These are phyloP conservation scores for Bettongia penicillata DNA, from an alignment of 2,113 vertebrate genomes.

Conservation along the genomic window DNA sequence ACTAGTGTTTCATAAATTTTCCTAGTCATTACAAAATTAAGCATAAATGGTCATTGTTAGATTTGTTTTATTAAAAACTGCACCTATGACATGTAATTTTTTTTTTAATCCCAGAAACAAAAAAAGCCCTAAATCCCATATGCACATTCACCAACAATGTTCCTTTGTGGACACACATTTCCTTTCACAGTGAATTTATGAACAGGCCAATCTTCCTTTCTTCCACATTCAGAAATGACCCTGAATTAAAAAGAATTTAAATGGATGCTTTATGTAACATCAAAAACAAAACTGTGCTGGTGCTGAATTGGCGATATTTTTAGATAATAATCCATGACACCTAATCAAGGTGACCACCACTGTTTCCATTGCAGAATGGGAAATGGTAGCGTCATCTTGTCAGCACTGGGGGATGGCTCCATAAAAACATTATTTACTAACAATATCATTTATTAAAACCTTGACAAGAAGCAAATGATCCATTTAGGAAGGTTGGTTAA, in stretches of 20 bases:
- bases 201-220: background rate
- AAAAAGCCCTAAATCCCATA: background rate
- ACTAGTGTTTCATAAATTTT: background rate
- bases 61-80: background rate
- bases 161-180: background rate
- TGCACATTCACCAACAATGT: background rate
- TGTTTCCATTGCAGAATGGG: constrained; percentile 11
- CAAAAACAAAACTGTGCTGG: constrained; percentile 21
- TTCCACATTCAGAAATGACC: background rate
- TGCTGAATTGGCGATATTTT: constrained; percentile 30
- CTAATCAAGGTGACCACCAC: background rate
- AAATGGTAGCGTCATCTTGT: background rate
- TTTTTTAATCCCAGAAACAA: background rate
- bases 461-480: background rate
- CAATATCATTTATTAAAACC: background rate
- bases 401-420: background rate
- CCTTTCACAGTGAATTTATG: background rate
- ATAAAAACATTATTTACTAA: background rate
- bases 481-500: background rate
- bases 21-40: background rate
- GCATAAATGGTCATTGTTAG: background rate
- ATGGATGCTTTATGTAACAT: background rate
- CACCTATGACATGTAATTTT: background rate
- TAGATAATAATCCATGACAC: background rate
- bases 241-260: background rate